These are phyloP conservation scores for Trimorus sp. DNA, from an alignment of 2,888 invertebrate species.

Conservation along the genomic window DNA sequence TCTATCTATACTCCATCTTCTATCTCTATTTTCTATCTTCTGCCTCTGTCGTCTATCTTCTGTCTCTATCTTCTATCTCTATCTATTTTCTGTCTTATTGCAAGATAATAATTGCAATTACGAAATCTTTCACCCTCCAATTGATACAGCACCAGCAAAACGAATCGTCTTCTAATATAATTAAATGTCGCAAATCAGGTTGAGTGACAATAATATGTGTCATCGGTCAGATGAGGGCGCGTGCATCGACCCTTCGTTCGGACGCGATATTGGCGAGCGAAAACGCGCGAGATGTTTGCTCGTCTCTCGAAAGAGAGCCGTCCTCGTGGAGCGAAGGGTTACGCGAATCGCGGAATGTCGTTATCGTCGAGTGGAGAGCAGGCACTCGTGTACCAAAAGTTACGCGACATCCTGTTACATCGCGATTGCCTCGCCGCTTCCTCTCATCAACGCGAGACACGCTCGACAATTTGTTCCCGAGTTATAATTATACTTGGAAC, in stretches of 20 bases:
- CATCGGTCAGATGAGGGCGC: conserved; percentile 57
- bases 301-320: conserved; percentile 64
- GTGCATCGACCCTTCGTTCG: conserved; percentile 42
- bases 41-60: too few species aligned
- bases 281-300: conserved; percentile 66
- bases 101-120: too few species aligned
- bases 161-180: conserved; percentile 16
- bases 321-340: conserved; percentile 64
- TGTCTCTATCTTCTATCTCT: too few species aligned
- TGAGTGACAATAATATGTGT: conserved; percentile 52
- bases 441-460: conserved; percentile 53
- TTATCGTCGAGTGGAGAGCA: conserved; percentile 64
- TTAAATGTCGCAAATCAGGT: conserved; percentile 45
- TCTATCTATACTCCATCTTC: too few species aligned
- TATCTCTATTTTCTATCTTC: too few species aligned
- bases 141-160: conserved; percentile 6
- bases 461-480: conserved; percentile 53
- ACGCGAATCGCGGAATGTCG: conserved; percentile 66
- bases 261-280: conserved; percentile 42
- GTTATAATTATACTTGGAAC: conserved; percentile 55
- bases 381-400: conserved; percentile 65
- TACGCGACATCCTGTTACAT: conserved; percentile 62
- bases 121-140: neutral
- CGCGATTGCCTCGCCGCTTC: conserved; percentile 42
- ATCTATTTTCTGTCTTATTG: too few species aligned